Conservation (phyloP, 2,797 vertebrate genomes). For the Anas georgica region DNA sequence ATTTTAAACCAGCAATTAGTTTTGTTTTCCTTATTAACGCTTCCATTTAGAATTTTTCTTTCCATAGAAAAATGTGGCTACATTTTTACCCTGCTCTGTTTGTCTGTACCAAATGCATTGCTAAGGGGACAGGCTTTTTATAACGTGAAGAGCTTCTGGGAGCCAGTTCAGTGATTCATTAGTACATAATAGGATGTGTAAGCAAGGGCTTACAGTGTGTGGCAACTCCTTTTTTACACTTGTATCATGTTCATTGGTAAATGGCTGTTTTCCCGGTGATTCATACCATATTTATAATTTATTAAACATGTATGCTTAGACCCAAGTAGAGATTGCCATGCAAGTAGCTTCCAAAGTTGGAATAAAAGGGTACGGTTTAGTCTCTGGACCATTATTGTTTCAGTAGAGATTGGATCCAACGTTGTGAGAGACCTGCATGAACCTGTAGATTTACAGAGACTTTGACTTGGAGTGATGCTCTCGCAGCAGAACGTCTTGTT, state of each 20-base stretch:
- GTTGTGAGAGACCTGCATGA: not conserved
- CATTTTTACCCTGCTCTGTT: not conserved
- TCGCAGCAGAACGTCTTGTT: not conserved
- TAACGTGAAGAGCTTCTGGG: not conserved
- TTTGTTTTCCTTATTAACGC: not conserved
- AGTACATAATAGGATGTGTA: not conserved
- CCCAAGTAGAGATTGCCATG: not conserved
- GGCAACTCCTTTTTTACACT: not conserved
- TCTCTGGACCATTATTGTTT: not conserved
- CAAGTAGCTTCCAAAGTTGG: not conserved
- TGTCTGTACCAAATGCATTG: not conserved
- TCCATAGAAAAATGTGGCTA: not conserved
- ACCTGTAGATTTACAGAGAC: not conserved
- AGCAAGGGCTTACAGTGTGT: not conserved
- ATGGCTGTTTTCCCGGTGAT: slow-evolving; percentile 7
- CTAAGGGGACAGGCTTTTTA: not conserved
- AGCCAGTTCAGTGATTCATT: not conserved
- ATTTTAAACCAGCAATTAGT: not conserved
- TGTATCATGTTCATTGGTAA: not conserved
- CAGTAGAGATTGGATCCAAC: not conserved
- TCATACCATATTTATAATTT: slow-evolving; percentile 6
- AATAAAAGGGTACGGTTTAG: not conserved
- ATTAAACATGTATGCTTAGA: not conserved
- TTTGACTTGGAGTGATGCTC: not conserved
- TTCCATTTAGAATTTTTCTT: not conserved